A percentile compares a stretch with the other conserved stretches of the same genome.
Conservation (phyloP, 2,113 vertebrate genomes). For the Tinamus guttatus region DNA sequence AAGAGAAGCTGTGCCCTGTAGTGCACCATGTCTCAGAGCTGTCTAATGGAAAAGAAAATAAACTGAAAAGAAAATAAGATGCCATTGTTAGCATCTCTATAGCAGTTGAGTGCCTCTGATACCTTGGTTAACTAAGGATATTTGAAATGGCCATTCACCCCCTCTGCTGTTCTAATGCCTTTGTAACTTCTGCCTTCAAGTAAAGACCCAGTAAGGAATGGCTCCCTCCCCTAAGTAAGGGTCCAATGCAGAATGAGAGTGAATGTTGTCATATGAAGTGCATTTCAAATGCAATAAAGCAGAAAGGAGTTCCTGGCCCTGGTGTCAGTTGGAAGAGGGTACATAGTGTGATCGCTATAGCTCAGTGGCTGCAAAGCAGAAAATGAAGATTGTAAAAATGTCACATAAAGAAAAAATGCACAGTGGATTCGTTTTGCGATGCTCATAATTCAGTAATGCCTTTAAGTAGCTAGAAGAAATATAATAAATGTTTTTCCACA, state of each 20-base stretch:
- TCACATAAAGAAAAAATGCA: conserved; percentile 97
- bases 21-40: conserved; percentile 15
- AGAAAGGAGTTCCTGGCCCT: conserved; percentile 84
- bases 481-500: conserved; percentile 96
- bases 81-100: conserved; percentile 19
- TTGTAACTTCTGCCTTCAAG: conserved; percentile 53
- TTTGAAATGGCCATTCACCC: conserved; percentile 32
- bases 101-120: conserved; percentile 12
- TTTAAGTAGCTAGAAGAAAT: conserved; percentile 98
- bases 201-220: conserved; percentile 56
- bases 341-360: conserved; percentile 86
- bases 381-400: conserved; percentile 99
- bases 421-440: conserved; percentile 89
- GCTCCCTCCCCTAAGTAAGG: conserved; percentile 61
- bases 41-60: conserved; percentile 48
- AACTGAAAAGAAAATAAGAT: conserved; percentile 17
- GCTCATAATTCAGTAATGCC: conserved; percentile 95
- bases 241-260: conserved; percentile 67
- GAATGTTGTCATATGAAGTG: conserved; percentile 78
- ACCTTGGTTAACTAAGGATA: conserved; percentile 38
- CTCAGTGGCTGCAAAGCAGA: conserved; percentile 95
- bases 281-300: conserved; percentile 79
- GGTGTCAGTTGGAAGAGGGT: conserved; percentile 87
- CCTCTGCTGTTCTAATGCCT: conserved; percentile 55
- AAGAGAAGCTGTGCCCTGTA: background rate